Evolutionary conservation across 2,797 vertebrate species (phyloP).

Genomic region (Petrocephalus sullivani): DNA sequence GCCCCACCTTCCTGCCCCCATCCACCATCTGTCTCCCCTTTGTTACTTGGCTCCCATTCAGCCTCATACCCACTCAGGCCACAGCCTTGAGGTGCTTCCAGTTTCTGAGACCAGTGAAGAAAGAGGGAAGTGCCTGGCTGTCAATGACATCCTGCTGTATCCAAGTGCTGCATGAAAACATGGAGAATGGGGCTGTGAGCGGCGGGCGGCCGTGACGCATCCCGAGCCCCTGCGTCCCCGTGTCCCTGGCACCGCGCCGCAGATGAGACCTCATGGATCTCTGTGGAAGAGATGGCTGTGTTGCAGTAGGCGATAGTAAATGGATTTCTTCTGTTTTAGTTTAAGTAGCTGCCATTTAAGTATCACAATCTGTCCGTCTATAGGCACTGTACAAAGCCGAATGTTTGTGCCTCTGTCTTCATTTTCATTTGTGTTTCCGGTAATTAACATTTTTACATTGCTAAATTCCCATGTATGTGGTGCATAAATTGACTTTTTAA

Average conservation of each 20-base stretch:
- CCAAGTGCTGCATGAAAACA: background rate
- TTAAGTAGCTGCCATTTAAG: background rate
- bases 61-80: background rate
- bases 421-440: background rate
- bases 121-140: background rate
- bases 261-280: background rate
- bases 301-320: background rate
- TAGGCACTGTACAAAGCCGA: background rate
- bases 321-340: background rate
- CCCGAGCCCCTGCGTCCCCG: background rate
- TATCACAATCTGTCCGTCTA: background rate
- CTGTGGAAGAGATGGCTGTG: background rate
- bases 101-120: background rate
- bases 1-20: background rate
- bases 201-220: background rate
- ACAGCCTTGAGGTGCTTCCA: background rate
- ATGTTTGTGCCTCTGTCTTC: background rate
- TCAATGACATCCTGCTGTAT: background rate
- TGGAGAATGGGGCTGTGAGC: background rate
- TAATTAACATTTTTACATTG: background rate
- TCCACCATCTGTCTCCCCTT: background rate
- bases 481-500: background rate
- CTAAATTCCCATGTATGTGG: background rate
- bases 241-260: background rate
- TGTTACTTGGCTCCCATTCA: background rate